A percentile compares a stretch with the other conserved stretches of the same genome.
phyloP scores from a whole-genome alignment of 2,888 invertebrate genomes.

The Priocnemis perturbator region DNA sequence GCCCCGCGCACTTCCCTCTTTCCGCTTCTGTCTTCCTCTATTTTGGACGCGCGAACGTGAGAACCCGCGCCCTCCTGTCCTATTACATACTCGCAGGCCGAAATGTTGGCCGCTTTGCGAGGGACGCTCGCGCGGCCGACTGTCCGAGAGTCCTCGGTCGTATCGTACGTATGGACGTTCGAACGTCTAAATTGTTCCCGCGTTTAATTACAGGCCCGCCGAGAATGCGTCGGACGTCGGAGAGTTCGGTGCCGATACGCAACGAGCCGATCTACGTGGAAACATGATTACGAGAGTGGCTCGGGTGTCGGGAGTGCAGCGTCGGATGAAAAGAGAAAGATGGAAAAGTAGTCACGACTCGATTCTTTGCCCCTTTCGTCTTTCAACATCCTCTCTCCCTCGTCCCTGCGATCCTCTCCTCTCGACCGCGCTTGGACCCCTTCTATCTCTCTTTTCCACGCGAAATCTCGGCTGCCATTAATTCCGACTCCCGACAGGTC shows the following conservation, averaged over 20 bases:
- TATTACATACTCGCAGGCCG: too few species aligned
- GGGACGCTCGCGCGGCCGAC: too few species aligned
- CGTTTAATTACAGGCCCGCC: too few species aligned
- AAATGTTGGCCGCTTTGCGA: too few species aligned
- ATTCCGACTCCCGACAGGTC: slow-evolving; percentile 73
- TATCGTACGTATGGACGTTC: too few species aligned
- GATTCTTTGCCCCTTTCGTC: not conserved
- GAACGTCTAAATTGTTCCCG: too few species aligned
- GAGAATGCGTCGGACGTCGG: too few species aligned
- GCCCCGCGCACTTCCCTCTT: slow-evolving; percentile 41
- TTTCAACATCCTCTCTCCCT: not conserved
- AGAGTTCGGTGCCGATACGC: slow-evolving; percentile 14
- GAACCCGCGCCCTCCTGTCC: slow-evolving; percentile 45
- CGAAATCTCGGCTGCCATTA: slow-evolving; percentile 75
- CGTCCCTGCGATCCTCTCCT: slow-evolving; percentile 9
- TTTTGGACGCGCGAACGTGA: slow-evolving; percentile 60
- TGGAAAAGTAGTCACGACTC: not conserved
- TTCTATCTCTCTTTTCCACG: slow-evolving; percentile 58
- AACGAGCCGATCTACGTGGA: slow-evolving; percentile 10
- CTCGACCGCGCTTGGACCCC: slow-evolving; percentile 17
- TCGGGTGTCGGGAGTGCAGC: not conserved
- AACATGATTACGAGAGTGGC: slow-evolving; percentile 12
- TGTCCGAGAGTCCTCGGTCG: too few species aligned
- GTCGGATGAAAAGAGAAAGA: too few species aligned
- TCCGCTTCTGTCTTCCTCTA: slow-evolving; percentile 41